These are phyloP conservation scores for Neodiprion virginianus DNA, from an alignment of 1,140 invertebrate genomes.

Conservation along the genomic window DNA sequence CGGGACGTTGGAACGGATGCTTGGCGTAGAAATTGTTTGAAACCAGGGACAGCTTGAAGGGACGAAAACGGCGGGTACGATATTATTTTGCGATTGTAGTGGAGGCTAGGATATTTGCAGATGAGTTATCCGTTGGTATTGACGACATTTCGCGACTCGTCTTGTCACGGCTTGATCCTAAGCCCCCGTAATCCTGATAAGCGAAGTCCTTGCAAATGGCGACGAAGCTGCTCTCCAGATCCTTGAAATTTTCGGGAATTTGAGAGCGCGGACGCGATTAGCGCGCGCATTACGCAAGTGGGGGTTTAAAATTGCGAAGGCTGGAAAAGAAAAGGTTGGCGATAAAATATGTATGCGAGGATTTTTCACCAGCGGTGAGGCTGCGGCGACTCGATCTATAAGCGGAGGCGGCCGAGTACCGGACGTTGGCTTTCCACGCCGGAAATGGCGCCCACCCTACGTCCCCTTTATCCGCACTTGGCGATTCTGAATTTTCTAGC, in stretches of 20 bases:
- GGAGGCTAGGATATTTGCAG: no score
- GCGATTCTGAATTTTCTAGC: constrained; percentile 13
- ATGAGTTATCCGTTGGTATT: no score
- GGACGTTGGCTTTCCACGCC: constrained; percentile 4
- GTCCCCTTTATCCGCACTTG: not conserved
- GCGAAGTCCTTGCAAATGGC: not conserved
- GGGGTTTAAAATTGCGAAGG: not conserved
- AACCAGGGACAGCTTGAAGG: no score
- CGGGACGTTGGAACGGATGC: no score
- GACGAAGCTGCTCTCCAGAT: not conserved
- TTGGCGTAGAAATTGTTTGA: no score
- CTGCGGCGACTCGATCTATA: not conserved
- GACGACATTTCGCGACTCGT: not conserved
- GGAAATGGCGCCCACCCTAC: not conserved
- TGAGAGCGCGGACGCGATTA: not conserved
- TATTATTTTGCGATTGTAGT: no score
- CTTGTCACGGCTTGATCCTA: not conserved
- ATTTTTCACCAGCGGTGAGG: not conserved
- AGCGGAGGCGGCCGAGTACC: not conserved
- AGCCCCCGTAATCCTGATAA: not conserved
- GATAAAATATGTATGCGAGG: not conserved
- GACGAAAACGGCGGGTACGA: no score
- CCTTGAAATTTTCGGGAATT: not conserved
- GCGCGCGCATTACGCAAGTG: not conserved
- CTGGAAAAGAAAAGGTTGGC: not conserved